Conservation (phyloP, 92 coral and sea anemone genomes). For the Siderastrea radians region DNA sequence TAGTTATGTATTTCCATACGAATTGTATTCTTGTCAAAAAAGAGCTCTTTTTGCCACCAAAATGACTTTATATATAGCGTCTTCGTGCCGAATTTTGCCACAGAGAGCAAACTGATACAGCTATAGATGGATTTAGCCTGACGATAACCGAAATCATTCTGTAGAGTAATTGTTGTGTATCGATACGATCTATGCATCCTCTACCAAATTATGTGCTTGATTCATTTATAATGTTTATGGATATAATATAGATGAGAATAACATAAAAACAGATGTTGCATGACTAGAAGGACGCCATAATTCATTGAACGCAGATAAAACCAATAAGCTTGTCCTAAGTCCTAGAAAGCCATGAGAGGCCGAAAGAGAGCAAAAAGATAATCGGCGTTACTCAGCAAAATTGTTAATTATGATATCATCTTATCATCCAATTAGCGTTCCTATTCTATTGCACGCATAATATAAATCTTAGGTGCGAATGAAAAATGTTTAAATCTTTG, state of each 20-base stretch:
- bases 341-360: background rate
- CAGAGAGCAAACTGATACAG: background rate
- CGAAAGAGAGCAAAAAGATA: background rate
- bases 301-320: background rate
- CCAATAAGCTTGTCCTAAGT: background rate
- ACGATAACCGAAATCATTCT: background rate
- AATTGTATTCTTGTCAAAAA: too few relatives aligned
- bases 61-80: too few relatives aligned
- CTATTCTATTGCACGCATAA: slow-evolving; percentile 2
- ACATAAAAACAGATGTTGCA: background rate
- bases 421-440: slow-evolving; percentile 18
- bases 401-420: background rate
- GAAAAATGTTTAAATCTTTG: background rate
- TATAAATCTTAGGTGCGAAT: background rate
- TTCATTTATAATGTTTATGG: background rate
- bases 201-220: background rate
- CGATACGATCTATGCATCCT: background rate
- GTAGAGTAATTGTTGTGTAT: background rate
- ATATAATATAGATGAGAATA: background rate
- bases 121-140: background rate
- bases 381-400: background rate
- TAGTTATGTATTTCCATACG: background rate
- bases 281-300: background rate
- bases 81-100: too few relatives aligned
- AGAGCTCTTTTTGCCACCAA: too few relatives aligned